These are phyloP conservation scores for Pangasius krempfi DNA, from an alignment of 2,797 vertebrate species.

Conservation along the genomic window DNA sequence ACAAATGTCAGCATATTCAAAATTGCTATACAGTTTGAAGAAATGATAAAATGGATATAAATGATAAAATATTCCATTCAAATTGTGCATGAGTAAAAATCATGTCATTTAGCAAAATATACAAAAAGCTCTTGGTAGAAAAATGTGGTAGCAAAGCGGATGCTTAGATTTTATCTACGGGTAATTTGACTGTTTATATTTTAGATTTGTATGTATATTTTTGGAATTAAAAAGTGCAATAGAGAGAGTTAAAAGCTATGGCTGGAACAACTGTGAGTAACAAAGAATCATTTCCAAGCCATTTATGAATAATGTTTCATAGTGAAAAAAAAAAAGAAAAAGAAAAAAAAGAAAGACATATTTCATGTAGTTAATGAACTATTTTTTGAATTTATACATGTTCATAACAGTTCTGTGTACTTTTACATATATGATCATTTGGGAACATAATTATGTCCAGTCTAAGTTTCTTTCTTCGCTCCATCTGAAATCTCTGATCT, in stretches of 20 bases:
- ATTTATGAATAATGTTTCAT: not conserved
- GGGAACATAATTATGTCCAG: not conserved
- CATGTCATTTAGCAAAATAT: constrained; percentile 14
- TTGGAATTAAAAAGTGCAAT: not conserved
- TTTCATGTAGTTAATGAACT: not conserved
- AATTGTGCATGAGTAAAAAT: constrained; percentile 10
- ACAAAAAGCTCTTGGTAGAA: not conserved
- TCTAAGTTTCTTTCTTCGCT: not conserved
- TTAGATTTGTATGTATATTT: not conserved
- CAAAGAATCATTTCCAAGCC: not conserved
- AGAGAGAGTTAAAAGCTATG: not conserved
- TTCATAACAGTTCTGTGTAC: not conserved
- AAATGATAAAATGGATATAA: constrained; percentile 20
- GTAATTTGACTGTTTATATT: constrained; percentile 19
- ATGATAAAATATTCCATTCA: constrained; percentile 21
- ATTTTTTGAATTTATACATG: not conserved
- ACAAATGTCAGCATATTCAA: constrained; percentile 22
- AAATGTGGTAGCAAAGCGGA: constrained; percentile 12
- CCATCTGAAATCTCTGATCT: not conserved
- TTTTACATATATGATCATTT: not conserved
- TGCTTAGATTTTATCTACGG: constrained; percentile 8
- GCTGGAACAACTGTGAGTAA: not conserved
- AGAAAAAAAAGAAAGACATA: not conserved
- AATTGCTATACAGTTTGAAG: constrained; percentile 20
- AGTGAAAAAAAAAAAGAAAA: not conserved